A percentile compares a stretch with the other conserved stretches of the same genome.
Evolutionary conservation across 37 sponge, comb jelly and placozoan genomes (phyloP).

Genomic region (Chondrosia reniformis): DNA sequence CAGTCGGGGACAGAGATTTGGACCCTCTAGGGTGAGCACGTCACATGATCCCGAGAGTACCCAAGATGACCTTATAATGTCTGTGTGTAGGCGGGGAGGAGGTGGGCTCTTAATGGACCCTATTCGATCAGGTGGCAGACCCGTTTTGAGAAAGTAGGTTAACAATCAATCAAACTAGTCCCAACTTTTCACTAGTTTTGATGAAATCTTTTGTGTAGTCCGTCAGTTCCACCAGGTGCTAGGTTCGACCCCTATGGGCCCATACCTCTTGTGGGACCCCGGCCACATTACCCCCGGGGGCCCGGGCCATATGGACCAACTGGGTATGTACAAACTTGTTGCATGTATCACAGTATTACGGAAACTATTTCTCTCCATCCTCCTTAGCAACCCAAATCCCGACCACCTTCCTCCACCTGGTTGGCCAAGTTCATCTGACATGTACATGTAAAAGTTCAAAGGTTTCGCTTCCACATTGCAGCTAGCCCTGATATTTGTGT

Average conservation of each 20-base stretch:
- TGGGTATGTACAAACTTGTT: no score
- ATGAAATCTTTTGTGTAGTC: conserved; percentile 43
- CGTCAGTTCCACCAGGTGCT: conserved; percentile 25
- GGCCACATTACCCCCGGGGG: neutral
- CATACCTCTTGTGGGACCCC: neutral
- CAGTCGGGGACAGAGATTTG: neutral
- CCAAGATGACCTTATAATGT: neutral
- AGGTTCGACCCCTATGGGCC: conserved; percentile 13
- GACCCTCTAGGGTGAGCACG: neutral
- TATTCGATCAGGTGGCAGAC: neutral
- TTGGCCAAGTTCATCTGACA: conserved; percentile 64
- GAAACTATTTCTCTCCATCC: neutral
- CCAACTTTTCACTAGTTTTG: conserved; percentile 30
- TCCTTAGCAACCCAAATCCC: conserved; percentile 45
- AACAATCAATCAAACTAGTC: no score
- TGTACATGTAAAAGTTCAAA: conserved; percentile 23
- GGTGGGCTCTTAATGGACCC: conserved; percentile 20
- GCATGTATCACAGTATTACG: neutral
- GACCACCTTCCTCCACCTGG: conserved; percentile 79
- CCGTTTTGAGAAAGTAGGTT: neutral
- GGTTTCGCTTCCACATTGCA: no score
- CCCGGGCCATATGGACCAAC: neutral
- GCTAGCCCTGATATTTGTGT: no score
- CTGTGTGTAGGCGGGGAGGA: conserved; percentile 7
- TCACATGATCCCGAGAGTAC: neutral